These are phyloP conservation scores for Propithecus perrieri DNA, from an alignment of 2,797 vertebrate species.

Conservation along the genomic window DNA sequence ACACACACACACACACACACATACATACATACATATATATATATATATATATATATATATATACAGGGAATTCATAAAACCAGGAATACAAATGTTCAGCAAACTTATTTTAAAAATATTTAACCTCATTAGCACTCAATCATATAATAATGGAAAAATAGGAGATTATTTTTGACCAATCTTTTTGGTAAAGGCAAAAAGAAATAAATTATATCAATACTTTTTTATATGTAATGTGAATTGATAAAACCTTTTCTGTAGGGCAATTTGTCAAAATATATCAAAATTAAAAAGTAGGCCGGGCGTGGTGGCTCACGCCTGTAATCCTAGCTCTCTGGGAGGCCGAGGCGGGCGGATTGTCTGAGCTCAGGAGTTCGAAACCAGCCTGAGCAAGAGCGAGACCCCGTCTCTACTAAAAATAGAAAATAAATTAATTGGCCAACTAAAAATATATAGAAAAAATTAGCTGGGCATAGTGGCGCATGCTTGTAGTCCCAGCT, in stretches of 20 bases:
- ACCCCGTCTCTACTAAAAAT: no score
- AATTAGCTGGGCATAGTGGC: no score
- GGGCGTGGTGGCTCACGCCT: no score
- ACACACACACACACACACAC: background rate
- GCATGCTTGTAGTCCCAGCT: no score
- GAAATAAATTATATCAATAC: background rate
- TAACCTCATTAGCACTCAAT: background rate
- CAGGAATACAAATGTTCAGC: background rate
- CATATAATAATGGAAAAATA: background rate
- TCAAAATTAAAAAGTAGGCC: background rate
- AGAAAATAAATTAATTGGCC: no score
- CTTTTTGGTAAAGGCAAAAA: background rate
- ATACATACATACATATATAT: no score
- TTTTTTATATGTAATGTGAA: background rate
- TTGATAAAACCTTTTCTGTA: background rate
- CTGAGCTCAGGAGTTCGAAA: no score
- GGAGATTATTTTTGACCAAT: background rate
- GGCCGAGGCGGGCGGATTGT: no score
- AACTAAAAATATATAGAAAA: no score
- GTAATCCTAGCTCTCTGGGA: no score
- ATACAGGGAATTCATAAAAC: background rate
- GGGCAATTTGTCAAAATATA: background rate
- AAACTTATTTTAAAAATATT: slow-evolving; percentile 15
- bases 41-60: background rate
- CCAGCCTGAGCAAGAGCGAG: no score